Percentiles rank a stretch among this genome's conserved stretches.
phyloP scores from a whole-genome alignment of 2,888 invertebrate species.

The Macaria liturata region DNA sequence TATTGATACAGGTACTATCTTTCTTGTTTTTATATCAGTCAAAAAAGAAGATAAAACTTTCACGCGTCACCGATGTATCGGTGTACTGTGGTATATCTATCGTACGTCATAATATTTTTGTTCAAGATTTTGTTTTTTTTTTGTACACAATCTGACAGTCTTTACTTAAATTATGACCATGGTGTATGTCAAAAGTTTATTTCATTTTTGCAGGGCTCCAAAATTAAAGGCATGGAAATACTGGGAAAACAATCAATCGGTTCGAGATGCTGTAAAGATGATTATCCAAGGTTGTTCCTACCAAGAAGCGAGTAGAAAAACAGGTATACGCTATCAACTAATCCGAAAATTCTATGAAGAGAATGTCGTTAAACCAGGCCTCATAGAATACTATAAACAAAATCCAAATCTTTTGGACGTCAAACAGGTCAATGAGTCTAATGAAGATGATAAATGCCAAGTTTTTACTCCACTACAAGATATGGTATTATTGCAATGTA shows the following conservation, averaged over 20 bases:
- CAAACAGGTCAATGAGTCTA: not conserved
- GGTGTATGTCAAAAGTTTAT: too few species aligned
- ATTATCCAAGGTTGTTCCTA: constrained; percentile 1
- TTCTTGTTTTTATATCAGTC: too few species aligned
- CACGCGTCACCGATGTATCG: too few species aligned
- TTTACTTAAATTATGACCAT: too few species aligned
- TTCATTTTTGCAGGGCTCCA: not conserved
- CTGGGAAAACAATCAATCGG: not conserved
- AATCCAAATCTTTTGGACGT: not conserved
- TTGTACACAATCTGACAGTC: too few species aligned
- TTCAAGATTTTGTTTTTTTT: too few species aligned
- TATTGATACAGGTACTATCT: too few species aligned
- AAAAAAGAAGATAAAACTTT: too few species aligned
- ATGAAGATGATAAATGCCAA: not conserved
- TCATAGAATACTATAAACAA: not conserved
- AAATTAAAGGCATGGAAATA: not conserved
- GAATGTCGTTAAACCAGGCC: not conserved
- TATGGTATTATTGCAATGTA: not conserved
- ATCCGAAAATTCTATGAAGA: constrained; percentile 5
- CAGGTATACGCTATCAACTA: not conserved
- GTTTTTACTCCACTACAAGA: constrained; percentile 12
- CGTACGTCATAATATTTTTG: too few species aligned
- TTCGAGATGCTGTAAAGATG: not conserved
- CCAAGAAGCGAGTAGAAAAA: not conserved
- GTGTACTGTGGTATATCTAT: too few species aligned